Conservation (phyloP, 2,797 vertebrate species). For the Brachymystax lenok region DNA sequence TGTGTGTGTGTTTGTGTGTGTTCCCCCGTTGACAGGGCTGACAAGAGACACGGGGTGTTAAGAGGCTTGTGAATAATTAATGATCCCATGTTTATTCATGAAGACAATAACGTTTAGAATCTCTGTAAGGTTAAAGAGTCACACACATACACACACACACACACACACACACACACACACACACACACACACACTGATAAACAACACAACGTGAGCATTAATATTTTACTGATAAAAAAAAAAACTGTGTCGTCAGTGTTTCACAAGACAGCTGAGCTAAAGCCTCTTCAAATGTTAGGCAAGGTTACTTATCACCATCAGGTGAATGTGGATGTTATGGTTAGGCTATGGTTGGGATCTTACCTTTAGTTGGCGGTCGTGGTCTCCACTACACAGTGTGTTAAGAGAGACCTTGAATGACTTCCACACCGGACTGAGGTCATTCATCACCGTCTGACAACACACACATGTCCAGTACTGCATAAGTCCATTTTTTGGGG, state of each 20-base stretch:
- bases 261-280: background rate
- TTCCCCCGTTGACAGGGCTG: constrained; percentile 69
- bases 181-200: no score
- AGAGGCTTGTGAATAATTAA: constrained; percentile 78
- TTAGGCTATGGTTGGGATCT: constrained; percentile 38
- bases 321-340: no score
- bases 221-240: no score
- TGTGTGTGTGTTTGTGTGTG: no score
- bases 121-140: constrained; percentile 27
- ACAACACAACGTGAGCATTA: no score
- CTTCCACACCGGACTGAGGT: constrained; percentile 98
- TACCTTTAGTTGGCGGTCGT: constrained; percentile 94
- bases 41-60: constrained; percentile 72
- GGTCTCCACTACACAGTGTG: constrained; percentile 95
- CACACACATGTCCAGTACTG: background rate
- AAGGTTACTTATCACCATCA: no score
- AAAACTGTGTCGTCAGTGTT: no score
- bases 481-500: no score
- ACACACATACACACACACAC: background rate
- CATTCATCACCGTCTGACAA: constrained; percentile 95
- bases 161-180: background rate
- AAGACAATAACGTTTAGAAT: constrained; percentile 52
- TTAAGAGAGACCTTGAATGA: constrained; percentile 98
- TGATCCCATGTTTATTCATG: constrained; percentile 76
- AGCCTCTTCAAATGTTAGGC: background rate